Base-by-base conservation (phyloP, 2,888 invertebrate species). In the Mycogona germanica region DNA sequence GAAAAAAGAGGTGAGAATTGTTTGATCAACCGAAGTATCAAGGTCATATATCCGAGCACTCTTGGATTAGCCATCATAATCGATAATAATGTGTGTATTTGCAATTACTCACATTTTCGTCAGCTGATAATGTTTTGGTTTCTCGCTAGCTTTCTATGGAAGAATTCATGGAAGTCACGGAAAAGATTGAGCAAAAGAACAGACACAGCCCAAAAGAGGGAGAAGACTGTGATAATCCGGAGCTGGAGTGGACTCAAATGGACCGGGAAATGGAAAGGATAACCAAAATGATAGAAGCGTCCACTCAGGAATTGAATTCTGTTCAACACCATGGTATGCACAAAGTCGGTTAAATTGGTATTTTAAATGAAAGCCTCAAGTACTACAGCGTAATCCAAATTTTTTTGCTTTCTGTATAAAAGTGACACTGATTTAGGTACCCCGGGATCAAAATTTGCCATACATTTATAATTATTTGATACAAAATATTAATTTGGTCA, bases 191-290 rank as follows among this genome's bases (percentile, higher is more conserved):
- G 29, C 28, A 29, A 23, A n/a, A 44, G 35, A 23, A 23, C 12
- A n/a, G n/a, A n/a, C n/a, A n/a, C n/a, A n/a, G 53, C 45, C 23
- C 58, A 42, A 14, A 49, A 49, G 46, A 51, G 53, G 17, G 5
- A 9, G n/a, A 3, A 3, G 32, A 30, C 3, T 19, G n/a, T 28
- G 30, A 47, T n/a, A 17, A 25, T 4, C 17, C 17, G n/a, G 32
- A 35, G 9, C 9, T 40, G 38, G 7, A 53, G 52, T 52, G 44
- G 51, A 47, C 47, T 19, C 47, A 28, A 28, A 53, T 62, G 47
- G 66, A 66, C 53, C 61, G 63, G 46, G 64, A 66, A 53, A 59
- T 66, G 55, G 62, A 63, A 47, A 62, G 64, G 52, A 64, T 68
- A 29, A 61, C 66, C 7, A 62, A 62, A 55, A 62, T 66, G 60